Evolutionary conservation across 2,113 vertebrate genomes (phyloP), one percentile per base, ranked within the genome.

Genomic region (Callithrix jacchus): DNA sequence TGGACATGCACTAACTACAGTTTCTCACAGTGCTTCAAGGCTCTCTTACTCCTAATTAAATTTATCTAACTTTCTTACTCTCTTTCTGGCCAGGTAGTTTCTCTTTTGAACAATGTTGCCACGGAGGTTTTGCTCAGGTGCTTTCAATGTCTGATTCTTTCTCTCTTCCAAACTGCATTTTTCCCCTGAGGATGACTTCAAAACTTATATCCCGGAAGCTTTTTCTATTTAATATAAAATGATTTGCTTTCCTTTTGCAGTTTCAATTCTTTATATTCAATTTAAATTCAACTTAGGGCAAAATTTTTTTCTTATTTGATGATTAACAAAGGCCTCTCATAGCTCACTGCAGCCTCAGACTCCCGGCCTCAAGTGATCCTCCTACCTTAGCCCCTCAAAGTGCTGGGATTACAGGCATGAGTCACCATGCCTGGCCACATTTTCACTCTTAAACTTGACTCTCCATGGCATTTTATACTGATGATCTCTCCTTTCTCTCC

Each of bases 151-250:
- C 66, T 81, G 66, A 91, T 64, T 85, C 47, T 95, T 76, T 35
- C n/a, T 54, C 16, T 79, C 18, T 49, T 73, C 20, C 18, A 86
- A 86, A 95, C 40, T 71, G 81, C 52, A 30, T 54, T 49, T 73
- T 79, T 80, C 8, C 40, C 27, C 20, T 66, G 47, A 77, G 56
- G 23, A 58, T 88, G 20, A 83, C 23, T 68, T 95, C 32, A 87
- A 66, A 83, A 58, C 27, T 70, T 89, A 49, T 66, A 35, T 49
- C 40, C 7, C 58, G 23, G 37, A 87, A 86, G 42, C 9, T 45
- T 87, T 87, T 87, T 79, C 25, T 80, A 37, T 88, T 88, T 83
- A 88, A 87, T 25, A 64, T 91, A 52, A 87, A 61, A 92, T 58
- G 2, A 88, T 58, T 37, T 95, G 30, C 13, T 92, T 66, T 76